Percentiles rank a stretch among this genome's conserved stretches.
Evolutionary conservation across 2,888 invertebrate genomes (phyloP).

Genomic region (Drosophila kanekoi): DNA sequence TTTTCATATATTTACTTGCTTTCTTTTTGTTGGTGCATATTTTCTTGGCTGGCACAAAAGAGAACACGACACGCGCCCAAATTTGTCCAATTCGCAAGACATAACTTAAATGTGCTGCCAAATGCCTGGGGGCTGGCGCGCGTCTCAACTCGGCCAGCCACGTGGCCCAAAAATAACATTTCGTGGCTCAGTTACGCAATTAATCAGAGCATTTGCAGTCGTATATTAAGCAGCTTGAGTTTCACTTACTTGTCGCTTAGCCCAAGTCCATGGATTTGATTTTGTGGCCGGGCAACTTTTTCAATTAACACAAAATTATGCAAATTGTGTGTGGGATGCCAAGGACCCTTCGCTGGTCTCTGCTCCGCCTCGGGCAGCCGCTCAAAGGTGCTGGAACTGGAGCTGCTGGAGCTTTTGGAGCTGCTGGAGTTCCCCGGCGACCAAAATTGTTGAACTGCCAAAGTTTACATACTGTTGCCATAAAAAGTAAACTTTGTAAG

Average conservation of each 20-base stretch:
- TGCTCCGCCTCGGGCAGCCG: not conserved
- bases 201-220: conserved; percentile 67
- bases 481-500: conserved; percentile 38
- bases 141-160: not conserved
- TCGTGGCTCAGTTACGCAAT: conserved; percentile 58
- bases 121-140: conserved; percentile 1
- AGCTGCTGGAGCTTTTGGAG: conserved; percentile 1
- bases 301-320: conserved; percentile 78
- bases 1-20: too few relatives aligned
- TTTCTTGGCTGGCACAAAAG: too few relatives aligned
- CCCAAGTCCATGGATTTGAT: conserved; percentile 40
- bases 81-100: conserved; percentile 33
- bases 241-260: conserved; percentile 23
- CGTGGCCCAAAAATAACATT: conserved; percentile 3
- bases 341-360: conserved; percentile 18
- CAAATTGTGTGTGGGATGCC: conserved; percentile 59
- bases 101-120: conserved; percentile 45
- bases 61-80: not conserved
- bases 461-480: conserved; percentile 30
- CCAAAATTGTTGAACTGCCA: conserved; percentile 15
- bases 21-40: too few relatives aligned
- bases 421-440: conserved; percentile 32
- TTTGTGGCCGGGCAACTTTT: conserved; percentile 59
- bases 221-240: conserved; percentile 62
- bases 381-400: not conserved